Evolutionary conservation across 2,797 vertebrate species (phyloP), one percentile per base, ranked within the genome.

Genomic region (Rhinoraja longicauda): DNA sequence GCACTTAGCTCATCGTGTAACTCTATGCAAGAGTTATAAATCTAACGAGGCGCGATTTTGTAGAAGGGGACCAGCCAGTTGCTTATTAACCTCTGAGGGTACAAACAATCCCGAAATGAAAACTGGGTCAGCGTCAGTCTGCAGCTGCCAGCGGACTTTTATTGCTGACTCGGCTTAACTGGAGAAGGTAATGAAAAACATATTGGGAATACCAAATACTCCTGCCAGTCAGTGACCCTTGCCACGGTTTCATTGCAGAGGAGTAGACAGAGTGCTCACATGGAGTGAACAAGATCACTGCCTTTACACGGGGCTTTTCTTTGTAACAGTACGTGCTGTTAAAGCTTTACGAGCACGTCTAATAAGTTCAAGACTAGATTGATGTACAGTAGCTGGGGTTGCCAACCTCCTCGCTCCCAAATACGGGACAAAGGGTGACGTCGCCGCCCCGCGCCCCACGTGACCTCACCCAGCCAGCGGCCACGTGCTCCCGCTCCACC

Each of bases 31-130:
- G 36, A 21, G 59, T 67, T 19, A 19, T 67, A 36, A 88, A 67
- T 32, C 64, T 88, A 88, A 88, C 32, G 84, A 88, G 36, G 59
- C 15, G 59, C n/a, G 21, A 67, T 88, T 86, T 64, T 67, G 59
- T 29, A 3, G 17, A 64, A 13, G 29, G 82, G 84, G n/a, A 32
- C 5, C 17, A 21, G 62, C 21, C 17, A 36, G 84, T 67, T 19
- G 84, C 59, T 67, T 36, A 36, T 88, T 88, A 88, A 88, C 84
- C 84, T 64, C 62, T 88, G 62, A 88, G 17, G 32, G n/a, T 67
- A 67, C 21, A 88, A 88, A 67, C 84, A 10, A 36, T 67, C n/a
- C n/a, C 32, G 67, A 88, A 64, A 21, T 9, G 5, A 88, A 88
- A 88, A 67, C n/a, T 19, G 36, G n/a, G 59, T 88, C 84, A 88